These are phyloP conservation scores for Pardalotus punctatus DNA, from an alignment of 2,113 vertebrate species.

Conservation along the genomic window DNA sequence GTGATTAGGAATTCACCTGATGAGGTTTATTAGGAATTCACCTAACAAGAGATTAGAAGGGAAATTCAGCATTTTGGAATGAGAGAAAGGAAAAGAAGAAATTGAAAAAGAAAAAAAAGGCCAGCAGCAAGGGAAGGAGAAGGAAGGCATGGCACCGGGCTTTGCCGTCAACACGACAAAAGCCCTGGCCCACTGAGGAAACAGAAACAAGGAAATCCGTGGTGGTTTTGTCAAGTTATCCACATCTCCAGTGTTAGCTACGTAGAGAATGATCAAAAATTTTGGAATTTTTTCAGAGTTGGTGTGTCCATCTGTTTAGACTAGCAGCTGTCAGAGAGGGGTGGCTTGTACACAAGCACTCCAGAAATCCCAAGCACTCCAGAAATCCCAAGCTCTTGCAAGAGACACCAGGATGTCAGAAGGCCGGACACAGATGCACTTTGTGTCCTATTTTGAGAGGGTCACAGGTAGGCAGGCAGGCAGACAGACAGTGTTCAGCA, in stretches of 20 bases:
- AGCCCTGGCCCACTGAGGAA: neutral
- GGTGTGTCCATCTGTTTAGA: neutral
- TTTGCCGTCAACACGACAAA: neutral
- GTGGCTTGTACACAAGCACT: neutral
- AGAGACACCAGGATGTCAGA: neutral
- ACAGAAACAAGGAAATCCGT: neutral
- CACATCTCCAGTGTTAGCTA: neutral
- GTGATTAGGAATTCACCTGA: neutral
- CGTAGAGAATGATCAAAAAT: neutral
- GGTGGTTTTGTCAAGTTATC: neutral
- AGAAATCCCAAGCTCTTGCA: neutral
- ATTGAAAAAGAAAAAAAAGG: neutral
- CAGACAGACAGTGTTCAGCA: neutral
- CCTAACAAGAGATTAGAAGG: neutral
- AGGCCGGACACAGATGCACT: neutral
- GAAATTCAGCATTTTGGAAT: neutral
- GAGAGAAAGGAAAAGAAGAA: neutral
- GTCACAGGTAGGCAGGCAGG: neutral
- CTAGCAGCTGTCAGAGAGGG: neutral
- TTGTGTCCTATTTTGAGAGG: neutral
- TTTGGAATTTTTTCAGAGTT: neutral
- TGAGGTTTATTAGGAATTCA: neutral
- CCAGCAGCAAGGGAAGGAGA: neutral
- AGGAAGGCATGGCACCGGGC: neutral
- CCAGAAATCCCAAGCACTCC: neutral